Evolutionary conservation across 2,888 invertebrate species (phyloP), one percentile per base, ranked within the genome.

Genomic region (Xestia ashworthii): DNA sequence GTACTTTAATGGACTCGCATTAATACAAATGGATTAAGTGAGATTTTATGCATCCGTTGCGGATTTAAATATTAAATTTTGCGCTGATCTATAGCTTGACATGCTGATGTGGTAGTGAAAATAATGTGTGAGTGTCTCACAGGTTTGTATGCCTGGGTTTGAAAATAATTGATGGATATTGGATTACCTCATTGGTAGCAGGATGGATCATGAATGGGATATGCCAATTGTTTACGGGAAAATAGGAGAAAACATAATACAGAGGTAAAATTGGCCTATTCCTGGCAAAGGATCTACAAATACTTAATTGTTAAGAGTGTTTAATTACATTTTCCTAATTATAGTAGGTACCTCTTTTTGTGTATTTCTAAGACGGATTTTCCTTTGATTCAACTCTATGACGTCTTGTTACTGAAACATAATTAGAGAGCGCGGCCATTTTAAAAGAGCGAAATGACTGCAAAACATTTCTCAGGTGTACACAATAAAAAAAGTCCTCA

Each of bases 1-100:
- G 76, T 86, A 86, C 79, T 90, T 88, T 88, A 89, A 88, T 89
- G 85, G 83, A 87, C 82, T 79, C 80, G 64, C 76, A 86, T 88
- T 86, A 88, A 88, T 85, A 86, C 75, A 84, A 87, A 86, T 84
- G 84, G 80, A 86, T 87, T 85, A 85, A 82, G 78, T 85, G 81
- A 73, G 77, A 82, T 87, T 87, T 86, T 86, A 82, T 83, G 85
- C 83, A 80, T 87, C 78, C 81, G 76, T 75, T 75, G 71, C 69
- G 32, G 64, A 80, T 87, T 84, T 84, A 69, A 81, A 80, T 75
- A 64, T 78, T 74, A 74, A 78, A 82, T 82, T 72, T 75, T 76
- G 50, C 16, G 38, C 12, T 77, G 74, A 75, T 77, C 67, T 77
- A 58, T 74, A 67, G 58, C 62, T 67, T 64, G 46, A 76, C 53